These are phyloP conservation scores for Cynopterus sphinx DNA, from an alignment of 2,797 vertebrate species.

Conservation along the genomic window DNA sequence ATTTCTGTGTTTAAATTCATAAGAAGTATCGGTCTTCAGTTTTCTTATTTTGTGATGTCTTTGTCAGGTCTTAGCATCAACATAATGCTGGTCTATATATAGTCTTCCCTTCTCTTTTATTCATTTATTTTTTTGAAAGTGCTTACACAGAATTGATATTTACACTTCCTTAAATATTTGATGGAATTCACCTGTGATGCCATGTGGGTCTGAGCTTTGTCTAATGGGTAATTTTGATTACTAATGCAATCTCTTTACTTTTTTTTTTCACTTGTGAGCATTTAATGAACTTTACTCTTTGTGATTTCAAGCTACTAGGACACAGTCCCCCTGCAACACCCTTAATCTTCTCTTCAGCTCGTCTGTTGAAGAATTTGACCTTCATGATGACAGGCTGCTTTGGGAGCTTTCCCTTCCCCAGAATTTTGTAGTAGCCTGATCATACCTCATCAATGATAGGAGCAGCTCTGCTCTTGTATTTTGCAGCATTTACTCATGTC, in stretches of 20 bases:
- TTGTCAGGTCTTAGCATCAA: neutral
- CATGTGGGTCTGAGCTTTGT: neutral
- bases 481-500: neutral
- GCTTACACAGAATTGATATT: neutral
- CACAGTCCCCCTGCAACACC: neutral
- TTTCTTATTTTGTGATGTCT: neutral
- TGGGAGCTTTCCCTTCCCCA: neutral
- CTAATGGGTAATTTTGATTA: neutral
- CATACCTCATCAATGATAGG: neutral
- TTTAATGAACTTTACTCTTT: neutral
- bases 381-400: neutral
- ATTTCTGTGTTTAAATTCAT: neutral
- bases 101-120: neutral
- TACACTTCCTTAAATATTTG: neutral
- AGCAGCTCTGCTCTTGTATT: neutral
- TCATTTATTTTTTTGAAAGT: neutral
- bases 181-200: neutral
- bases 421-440: neutral
- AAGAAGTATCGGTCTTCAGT: neutral
- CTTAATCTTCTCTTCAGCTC: neutral
- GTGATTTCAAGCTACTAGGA: neutral
- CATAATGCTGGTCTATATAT: neutral
- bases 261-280: neutral
- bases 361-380: neutral
- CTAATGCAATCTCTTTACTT: neutral